Base-by-base conservation (phyloP, 2,888 invertebrate species). In the Acanthosepion esculentum region DNA sequence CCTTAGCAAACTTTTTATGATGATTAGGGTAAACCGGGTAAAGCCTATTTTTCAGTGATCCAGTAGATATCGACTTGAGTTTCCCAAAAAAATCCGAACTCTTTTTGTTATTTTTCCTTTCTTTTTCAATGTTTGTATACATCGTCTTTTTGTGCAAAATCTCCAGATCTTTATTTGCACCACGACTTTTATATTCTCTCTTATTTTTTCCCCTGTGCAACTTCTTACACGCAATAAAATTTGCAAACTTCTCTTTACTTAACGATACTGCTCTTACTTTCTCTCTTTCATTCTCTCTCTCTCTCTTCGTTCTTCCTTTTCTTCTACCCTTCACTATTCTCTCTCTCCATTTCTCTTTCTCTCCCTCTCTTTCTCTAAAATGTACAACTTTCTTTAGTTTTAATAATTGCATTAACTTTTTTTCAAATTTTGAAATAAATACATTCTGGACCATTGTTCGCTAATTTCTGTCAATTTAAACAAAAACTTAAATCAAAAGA, bases 81-180 rank as follows among this genome's bases (percentile, higher is more conserved):
- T 78, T 78, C 33, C 15, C 78, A 33, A n/a, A 78, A 78, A 78
- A 78, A 15, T 78, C 78, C 78, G 33, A 78, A 78, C 78, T 78
- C 78, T 78, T 78, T 78, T 78, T 78, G 15, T 78, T n/a, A n/a
- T 18, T 33, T 78, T 78, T 78, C 33, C n/a, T 18, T 1, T 78
- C 78, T n/a, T 78, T 78, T 78, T 78, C 78, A 78, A 78, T 78
- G 33, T 78, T 78, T n/a, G 78, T 78, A 78, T 78, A 78, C 78
- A 78, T 78, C 78, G 41, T 41, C 78, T 78, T 78, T 33, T n/a
- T 33, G 15, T n/a, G 78, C 78, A n/a, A 78, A 78, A 78, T 12
- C 12, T 12, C 10, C n/a, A n/a, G 7, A 2, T 15, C 10, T 4
- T 41, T 41, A 41, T 78, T 78, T n/a, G 78, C 15, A 12, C 15